These are phyloP conservation scores for Helicoverpa assulta DNA, from an alignment of 2,888 invertebrate genomes.

Conservation along the genomic window DNA sequence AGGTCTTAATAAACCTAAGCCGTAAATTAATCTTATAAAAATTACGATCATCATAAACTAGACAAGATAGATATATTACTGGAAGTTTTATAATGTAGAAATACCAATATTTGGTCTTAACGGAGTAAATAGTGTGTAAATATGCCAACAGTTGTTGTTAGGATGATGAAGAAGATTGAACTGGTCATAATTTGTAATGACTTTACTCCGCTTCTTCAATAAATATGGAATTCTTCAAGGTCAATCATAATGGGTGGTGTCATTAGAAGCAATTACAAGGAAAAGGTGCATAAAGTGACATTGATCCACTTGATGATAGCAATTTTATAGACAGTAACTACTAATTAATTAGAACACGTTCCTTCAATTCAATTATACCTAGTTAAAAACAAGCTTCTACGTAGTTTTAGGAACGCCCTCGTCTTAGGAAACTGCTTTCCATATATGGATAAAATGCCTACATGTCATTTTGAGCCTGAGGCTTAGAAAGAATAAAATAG, in stretches of 20 bases:
- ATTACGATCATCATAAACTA: constrained; percentile 1
- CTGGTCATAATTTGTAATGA: constrained; percentile 17
- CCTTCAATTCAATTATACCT: background rate
- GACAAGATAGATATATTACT: constrained; percentile 1
- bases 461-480: background rate
- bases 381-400: too few relatives aligned
- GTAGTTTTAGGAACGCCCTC: too few relatives aligned
- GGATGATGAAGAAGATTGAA: constrained; percentile 19
- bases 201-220: background rate
- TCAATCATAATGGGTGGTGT: constrained; percentile 15
- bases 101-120: constrained; percentile 15
- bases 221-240: background rate
- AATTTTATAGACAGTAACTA: background rate
- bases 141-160: background rate
- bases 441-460: too few relatives aligned
- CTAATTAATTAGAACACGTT: background rate
- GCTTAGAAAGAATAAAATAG: too few relatives aligned
- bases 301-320: background rate
- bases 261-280: constrained; percentile 14
- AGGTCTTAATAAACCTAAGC: constrained; percentile 5
- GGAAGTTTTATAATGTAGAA: constrained; percentile 12
- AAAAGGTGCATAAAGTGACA: constrained; percentile 8
- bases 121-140: constrained; percentile 19
- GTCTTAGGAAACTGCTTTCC: too few relatives aligned
- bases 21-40: background rate